Base-by-base conservation (phyloP, 1,140 invertebrate species). In the Sarcophaga peregrina region DNA sequence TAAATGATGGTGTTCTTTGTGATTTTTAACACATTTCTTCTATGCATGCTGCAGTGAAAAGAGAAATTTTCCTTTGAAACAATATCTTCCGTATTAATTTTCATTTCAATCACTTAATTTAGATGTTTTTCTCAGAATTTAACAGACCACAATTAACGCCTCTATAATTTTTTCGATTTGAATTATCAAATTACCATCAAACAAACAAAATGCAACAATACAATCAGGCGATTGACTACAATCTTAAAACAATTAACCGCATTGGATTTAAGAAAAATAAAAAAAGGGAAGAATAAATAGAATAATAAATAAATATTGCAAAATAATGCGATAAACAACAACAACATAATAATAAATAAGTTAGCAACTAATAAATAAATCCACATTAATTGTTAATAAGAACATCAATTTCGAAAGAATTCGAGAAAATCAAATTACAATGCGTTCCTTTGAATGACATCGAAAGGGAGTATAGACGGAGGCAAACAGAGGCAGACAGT, bases 121-220 rank as follows among this genome's bases (percentile, higher is more conserved):
- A 68, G 62, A 20, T 68, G 62, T 68, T 68, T 68, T 68, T 68
- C 62, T 68, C 10, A 6, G 7, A 9, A 68, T n/a, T 68, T 68
- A 9, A 68, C 62, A 68, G 20, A 68, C 62, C 62, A 68, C 62
- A 68, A 68, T 68, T 68, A 68, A 68, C 62, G 62, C 62, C 62
- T 68, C n/a, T 5, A 68, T 68, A 68, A 17, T 0, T 68, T 68
- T 20, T 13, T 68, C 7, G 17, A 10, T 15, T 68, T n/a, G 17
- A 20, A 20, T 20, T 68, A 20, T 68, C 62, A 25, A 68, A 68
- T 68, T 20, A 68, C 17, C n/a, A 68, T 20, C 25, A 37, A 37
- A 37, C 25, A 37, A 37, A 37, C 25, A 37, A 37, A 37, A 37
- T 37, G 25, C 25, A 37, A 37, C 25, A 37, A 37, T 37, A 37